These are phyloP conservation scores for Cassiopea xamachana DNA, from an alignment of 30 jellyfish, hydroid and myxozoan species.

Conservation along the genomic window DNA sequence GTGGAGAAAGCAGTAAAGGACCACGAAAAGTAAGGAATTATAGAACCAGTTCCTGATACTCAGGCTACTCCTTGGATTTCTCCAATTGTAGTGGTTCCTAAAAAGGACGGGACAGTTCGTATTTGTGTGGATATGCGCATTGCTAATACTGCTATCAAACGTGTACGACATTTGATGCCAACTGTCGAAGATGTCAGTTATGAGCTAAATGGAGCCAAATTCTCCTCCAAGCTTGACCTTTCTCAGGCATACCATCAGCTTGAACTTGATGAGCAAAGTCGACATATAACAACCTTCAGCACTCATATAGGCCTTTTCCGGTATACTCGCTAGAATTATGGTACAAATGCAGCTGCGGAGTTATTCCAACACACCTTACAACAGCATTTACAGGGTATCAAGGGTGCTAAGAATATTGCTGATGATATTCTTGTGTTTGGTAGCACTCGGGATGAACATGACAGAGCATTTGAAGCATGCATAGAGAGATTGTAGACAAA, in stretches of 20 bases:
- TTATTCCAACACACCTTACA: conserved; percentile 50
- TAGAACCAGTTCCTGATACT: conserved; percentile 56
- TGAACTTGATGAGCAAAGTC: conserved; percentile 12
- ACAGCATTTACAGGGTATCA: conserved; percentile 13
- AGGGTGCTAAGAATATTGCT: conserved; percentile 25
- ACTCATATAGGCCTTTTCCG: conserved; percentile 45
- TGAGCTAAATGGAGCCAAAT: conserved; percentile 45
- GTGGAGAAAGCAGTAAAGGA: conserved; percentile 43
- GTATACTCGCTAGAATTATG: conserved; percentile 10
- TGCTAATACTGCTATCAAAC: conserved; percentile 66
- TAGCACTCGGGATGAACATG: conserved; percentile 61
- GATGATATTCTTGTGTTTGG: conserved; percentile 68
- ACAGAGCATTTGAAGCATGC: conserved; percentile 31
- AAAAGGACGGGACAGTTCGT: conserved; percentile 63
- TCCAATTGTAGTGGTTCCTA: conserved; percentile 66
- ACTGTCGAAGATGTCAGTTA: conserved; percentile 34
- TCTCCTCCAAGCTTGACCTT: conserved; percentile 31
- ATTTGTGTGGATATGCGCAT: conserved; percentile 81
- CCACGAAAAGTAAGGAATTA: conserved; percentile 58
- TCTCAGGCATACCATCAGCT: conserved; percentile 35
- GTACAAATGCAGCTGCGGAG: conserved; percentile 34
- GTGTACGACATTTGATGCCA: conserved; percentile 55
- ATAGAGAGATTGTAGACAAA: conserved; percentile 12
- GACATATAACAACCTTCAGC: conserved; percentile 27
- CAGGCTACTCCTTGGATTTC: conserved; percentile 71